Evolutionary conservation across 2,888 invertebrate genomes (phyloP), one percentile per base, ranked within the genome.

Genomic region (Oscheius sp.): DNA sequence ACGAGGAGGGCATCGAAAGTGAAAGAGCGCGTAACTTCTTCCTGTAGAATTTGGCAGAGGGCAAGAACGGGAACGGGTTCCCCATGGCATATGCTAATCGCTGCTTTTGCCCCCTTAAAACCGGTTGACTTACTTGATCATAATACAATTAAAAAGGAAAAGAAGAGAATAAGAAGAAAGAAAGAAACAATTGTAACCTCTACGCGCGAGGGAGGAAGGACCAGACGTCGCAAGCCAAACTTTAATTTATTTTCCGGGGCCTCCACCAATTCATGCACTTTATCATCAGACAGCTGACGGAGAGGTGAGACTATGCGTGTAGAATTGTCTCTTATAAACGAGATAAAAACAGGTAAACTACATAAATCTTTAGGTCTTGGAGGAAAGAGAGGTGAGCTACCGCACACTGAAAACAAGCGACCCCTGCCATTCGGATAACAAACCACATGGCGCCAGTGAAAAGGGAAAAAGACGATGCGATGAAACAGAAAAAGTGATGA

Each of bases 201-300:
- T 45, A 45, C 23, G 63, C 49, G 49, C 21, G 13, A 25, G 46
- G 43, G 58, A 58, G 58, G 58, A 58, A 25, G 21, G 53, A 23
- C 53, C 35, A 35, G 58, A 58, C 27, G 58, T 23, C 45, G 46
- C 49, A 16, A 35, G 35, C 18, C 23, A 49, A 66, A 66, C 66
- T 66, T 66, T 66, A 49, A 66, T 66, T 66, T 66, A 66, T 66
- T 63, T 66, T 52, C 25, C 9, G 7, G 52, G 6, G 7, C 35
- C 35, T 35, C 35, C n/a, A n/a, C n/a, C n/a, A 52, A 52, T 29
- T 49, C 66, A 52, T 52, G 66, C 66, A 66, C 66, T 66, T 66
- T 66, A 66, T 66, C 66, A 66, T 66, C 25, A 66, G 9, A 27
- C 66, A 66, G 66, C 66, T 66, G 66, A 49, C 52, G 66, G n/a